A percentile compares a stretch with the other conserved stretches of the same genome.
These are phyloP conservation scores for Diglossa cyanea DNA, from an alignment of 2,797 vertebrate genomes.

Conservation along the genomic window DNA sequence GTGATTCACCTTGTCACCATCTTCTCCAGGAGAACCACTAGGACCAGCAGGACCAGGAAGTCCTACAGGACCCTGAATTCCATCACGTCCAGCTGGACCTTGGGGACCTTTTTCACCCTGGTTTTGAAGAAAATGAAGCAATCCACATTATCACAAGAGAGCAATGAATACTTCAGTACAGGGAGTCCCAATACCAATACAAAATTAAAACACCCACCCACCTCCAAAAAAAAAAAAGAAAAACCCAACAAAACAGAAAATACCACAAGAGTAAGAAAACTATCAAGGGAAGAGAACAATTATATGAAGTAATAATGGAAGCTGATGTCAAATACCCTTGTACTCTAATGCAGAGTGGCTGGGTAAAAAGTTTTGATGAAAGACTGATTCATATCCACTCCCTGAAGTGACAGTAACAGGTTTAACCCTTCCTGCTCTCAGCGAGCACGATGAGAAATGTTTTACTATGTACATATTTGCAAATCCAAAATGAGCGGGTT, in stretches of 20 bases:
- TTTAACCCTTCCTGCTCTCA: not conserved
- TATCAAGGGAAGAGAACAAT: not conserved
- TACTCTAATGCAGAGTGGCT: not conserved
- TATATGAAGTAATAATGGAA: not conserved
- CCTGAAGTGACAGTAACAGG: not conserved
- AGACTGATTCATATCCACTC: conserved; percentile 23
- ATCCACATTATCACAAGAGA: not conserved
- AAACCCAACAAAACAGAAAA: not conserved
- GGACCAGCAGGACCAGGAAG: conserved; percentile 94
- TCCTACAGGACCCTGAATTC: conserved; percentile 95
- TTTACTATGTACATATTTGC: conserved; percentile 25
- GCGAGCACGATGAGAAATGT: not conserved
- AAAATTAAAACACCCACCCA: not conserved
- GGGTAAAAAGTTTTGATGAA: conserved; percentile 42
- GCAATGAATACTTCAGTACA: not conserved
- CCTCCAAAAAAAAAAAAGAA: not conserved
- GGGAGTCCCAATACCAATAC: not conserved
- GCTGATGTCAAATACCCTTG: not conserved
- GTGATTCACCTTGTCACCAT: conserved; percentile 92
- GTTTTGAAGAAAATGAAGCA: conserved; percentile 9
- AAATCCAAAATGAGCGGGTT: not conserved
- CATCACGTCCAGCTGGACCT: conserved; percentile 94
- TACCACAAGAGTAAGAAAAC: not conserved
- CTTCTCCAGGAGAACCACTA: conserved; percentile 95
- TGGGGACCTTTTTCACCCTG: conserved; percentile 97